These are phyloP conservation scores for Blastomussa wellsi DNA, from an alignment of 92 coral and sea anemone genomes.

Conservation along the genomic window DNA sequence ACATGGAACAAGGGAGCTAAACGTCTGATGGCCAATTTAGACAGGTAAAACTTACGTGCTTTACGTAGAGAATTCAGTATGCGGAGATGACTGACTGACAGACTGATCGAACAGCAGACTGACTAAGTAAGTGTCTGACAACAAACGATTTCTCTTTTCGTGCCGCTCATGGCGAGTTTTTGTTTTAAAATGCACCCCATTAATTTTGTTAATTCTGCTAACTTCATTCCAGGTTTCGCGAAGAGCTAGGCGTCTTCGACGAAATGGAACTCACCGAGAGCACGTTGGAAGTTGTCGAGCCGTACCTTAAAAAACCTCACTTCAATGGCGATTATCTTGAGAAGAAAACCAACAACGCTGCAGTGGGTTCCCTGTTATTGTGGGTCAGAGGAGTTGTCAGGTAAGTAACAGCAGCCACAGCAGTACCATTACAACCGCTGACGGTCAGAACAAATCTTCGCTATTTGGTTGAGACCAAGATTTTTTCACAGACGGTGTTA, in stretches of 20 bases:
- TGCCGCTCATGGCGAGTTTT: neutral
- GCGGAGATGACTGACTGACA: neutral
- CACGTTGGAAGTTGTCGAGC: constrained; percentile 90
- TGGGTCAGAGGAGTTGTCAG: constrained; percentile 97
- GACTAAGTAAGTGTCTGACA: neutral
- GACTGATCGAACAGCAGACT: neutral
- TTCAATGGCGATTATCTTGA: constrained; percentile 82
- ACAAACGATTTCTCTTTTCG: neutral
- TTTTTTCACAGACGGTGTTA: neutral
- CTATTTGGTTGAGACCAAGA: no score
- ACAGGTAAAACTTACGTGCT: constrained; percentile 63
- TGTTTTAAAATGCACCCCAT: neutral
- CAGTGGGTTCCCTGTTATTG: constrained; percentile 84
- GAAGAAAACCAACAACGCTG: constrained; percentile 84
- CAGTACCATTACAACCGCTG: neutral
- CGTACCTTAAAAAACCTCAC: constrained; percentile 92
- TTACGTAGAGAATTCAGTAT: neutral
- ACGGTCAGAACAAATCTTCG: neutral
- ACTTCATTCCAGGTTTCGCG: constrained; percentile 77
- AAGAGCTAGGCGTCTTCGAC: constrained; percentile 84
- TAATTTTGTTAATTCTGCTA: neutral
- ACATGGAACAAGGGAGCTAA: constrained; percentile 99
- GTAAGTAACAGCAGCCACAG: constrained; percentile 44
- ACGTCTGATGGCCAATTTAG: constrained; percentile 98
- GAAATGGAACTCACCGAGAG: constrained; percentile 84